Evolutionary conservation across 2,888 invertebrate genomes (phyloP), one percentile per base, ranked within the genome.

Genomic region (Endomychus coccineus): DNA sequence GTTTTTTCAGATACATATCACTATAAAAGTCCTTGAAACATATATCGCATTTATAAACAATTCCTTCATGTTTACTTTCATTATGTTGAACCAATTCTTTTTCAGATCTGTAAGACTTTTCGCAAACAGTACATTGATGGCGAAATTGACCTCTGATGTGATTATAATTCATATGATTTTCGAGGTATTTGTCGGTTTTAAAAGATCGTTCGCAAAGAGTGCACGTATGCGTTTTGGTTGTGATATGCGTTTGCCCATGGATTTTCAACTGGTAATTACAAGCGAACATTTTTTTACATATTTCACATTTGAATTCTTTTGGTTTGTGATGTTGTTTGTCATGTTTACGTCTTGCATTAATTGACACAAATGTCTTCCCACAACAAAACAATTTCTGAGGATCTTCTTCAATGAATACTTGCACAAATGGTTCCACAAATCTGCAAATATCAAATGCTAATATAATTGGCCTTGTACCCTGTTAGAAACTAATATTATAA

Each of bases 91-190:
- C 17, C 16, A 36, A 27, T 16, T 43, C 40, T 9, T 34, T 29
- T 12, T 34, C 33, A 7, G 33, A 27, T 27, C 28, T 32, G 22
- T 40, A 45, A 3, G 36, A 37, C 16, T 40, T 33, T 13, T 36
- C 37, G 14, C 46, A 43, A 12, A 30, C 29, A 6, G 22, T 6
- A 19, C 43, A 43, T 15, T 34, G 29, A 15, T 37, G 32, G 16
- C 32, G 24, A 28, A 36, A 42, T 22, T 29, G 67, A 0, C 31
- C 67, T 0, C 34, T 24, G 6, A 67, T 68, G 49, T 76, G 77
- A 12, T 38, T 39, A 27, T 34, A 39, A 11, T 39, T 39, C 39
- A 39, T 39, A 27, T 39, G 39, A 24, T 39, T 39, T 13, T 39
- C 39, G 22, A 39, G 16, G 25, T 39, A 36, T 27, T 32, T 34